Conservation (phyloP, 2,113 vertebrate species). For the Myrmophylax atrothorax region DNA sequence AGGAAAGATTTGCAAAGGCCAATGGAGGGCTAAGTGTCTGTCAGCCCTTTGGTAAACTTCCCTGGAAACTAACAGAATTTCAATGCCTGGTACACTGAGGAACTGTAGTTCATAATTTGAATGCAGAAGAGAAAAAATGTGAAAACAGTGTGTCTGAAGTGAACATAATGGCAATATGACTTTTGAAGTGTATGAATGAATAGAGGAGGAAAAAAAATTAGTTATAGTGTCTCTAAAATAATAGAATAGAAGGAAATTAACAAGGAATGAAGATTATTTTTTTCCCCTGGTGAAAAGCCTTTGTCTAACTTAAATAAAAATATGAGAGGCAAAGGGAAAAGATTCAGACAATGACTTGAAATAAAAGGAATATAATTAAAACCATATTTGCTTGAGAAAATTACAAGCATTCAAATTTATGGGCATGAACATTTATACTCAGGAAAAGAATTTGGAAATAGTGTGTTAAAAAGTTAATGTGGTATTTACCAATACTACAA, state of each 20-base stretch:
- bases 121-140: neutral
- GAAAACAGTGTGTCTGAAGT: neutral
- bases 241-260: constrained; percentile 9
- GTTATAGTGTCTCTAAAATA: neutral
- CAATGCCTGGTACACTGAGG: neutral
- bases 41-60: neutral
- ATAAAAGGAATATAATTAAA: constrained; percentile 8
- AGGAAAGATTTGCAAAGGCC: neutral
- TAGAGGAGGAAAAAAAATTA: neutral
- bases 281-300: neutral
- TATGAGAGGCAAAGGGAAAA: neutral
- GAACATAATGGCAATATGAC: neutral
- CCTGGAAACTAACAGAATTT: neutral
- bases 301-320: constrained; percentile 36
- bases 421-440: neutral
- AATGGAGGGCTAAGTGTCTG: accelerated
- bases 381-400: neutral
- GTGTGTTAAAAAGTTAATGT: neutral
- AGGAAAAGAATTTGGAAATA: neutral
- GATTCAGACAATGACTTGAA: neutral
- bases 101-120: neutral
- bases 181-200: neutral
- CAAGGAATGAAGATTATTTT: neutral
- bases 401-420: neutral
- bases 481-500: neutral